Evolutionary conservation across 1,140 invertebrate genomes (phyloP).

Genomic region (Meloidogyne chitwoodi): DNA sequence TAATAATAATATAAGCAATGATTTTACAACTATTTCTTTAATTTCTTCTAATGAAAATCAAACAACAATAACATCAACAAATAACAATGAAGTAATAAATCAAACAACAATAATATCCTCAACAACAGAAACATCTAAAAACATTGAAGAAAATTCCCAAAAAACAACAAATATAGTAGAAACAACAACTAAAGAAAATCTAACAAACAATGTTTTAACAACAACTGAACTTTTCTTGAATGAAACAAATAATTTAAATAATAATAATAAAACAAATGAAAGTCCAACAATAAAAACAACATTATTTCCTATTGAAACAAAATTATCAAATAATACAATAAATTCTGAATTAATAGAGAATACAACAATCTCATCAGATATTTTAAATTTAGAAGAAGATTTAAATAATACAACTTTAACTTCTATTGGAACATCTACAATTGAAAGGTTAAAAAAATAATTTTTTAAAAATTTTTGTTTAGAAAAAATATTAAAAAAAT

Average conservation of each 20-base stretch:
- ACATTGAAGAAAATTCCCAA: neutral
- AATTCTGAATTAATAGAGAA: neutral
- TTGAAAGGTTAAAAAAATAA: neutral
- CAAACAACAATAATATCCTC: neutral
- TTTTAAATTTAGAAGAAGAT: neutral
- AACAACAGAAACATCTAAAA: neutral
- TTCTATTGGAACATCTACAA: conserved; percentile 8
- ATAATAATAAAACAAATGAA: neutral
- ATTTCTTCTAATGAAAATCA: neutral
- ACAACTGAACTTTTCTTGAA: neutral
- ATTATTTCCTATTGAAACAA: neutral
- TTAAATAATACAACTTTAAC: neutral
- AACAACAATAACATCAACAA: neutral
- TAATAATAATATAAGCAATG: no score
- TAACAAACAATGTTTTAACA: neutral
- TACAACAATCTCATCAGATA: neutral
- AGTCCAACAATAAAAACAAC: neutral
- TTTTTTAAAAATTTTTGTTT: neutral
- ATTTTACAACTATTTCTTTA: neutral
- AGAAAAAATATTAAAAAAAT: no score
- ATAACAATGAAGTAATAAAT: neutral
- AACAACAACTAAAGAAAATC: neutral
- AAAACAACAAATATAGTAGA: neutral
- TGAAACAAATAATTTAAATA: neutral
- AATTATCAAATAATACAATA: neutral